Evolutionary conservation across 2,888 invertebrate species (phyloP).

Genomic region (Caenorhabditis drosophilae): DNA sequence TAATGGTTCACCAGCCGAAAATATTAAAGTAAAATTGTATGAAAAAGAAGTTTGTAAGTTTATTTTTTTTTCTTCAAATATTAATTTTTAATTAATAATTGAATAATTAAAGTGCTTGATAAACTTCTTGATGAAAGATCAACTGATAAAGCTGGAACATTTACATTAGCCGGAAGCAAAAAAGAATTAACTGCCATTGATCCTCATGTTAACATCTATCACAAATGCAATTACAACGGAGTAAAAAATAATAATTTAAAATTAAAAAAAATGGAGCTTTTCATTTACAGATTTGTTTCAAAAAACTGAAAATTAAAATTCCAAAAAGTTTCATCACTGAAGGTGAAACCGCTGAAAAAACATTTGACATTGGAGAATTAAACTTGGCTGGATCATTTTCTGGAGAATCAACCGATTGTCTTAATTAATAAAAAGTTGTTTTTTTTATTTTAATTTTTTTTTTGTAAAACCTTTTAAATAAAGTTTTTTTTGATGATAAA

Average conservation of each 20-base stretch:
- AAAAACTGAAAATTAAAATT: conserved; percentile 49
- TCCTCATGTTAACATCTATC: conserved; percentile 51
- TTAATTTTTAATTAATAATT: background rate
- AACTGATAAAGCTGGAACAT: conserved; percentile 54
- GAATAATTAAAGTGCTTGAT: conserved; percentile 55
- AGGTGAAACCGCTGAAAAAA: conserved; percentile 37
- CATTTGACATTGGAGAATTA: conserved; percentile 53
- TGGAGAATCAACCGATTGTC: conserved; percentile 59
- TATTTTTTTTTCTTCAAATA: no score
- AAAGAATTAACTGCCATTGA: conserved; percentile 49
- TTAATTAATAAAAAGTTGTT: no score
- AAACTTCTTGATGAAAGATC: conserved; percentile 60
- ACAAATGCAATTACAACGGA: conserved; percentile 52
- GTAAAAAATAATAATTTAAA: no score
- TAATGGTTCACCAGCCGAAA: conserved; percentile 59
- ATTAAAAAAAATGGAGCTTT: no score
- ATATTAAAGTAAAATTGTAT: conserved; percentile 63
- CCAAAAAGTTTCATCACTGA: conserved; percentile 51
- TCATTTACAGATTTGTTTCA: no score
- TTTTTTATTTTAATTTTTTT: no score
- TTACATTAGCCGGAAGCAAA: conserved; percentile 50
- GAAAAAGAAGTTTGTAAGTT: conserved; percentile 56
- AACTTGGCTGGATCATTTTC: conserved; percentile 60
- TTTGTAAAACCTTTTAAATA: no score
- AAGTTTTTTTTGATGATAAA: no score